Percentiles rank a stretch among this genome's conserved stretches.
These are phyloP conservation scores for Trochalopteron elliotii DNA, from an alignment of 2,113 vertebrate species.

Conservation along the genomic window DNA sequence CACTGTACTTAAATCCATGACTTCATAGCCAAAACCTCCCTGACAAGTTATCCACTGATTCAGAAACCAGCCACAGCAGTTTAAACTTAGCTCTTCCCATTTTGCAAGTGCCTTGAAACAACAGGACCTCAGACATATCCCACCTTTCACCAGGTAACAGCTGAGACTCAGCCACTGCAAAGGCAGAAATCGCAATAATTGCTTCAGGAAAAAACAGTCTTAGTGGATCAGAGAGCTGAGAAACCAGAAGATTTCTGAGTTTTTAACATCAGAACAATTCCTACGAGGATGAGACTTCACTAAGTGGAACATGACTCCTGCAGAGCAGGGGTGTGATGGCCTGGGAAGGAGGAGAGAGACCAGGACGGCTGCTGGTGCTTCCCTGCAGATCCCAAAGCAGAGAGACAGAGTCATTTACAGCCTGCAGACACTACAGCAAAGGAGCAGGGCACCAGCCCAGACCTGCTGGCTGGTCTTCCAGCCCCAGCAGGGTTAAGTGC, in stretches of 20 bases:
- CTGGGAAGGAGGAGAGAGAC: not conserved
- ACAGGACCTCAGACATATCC: not conserved
- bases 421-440: not conserved
- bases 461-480: not conserved
- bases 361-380: not conserved
- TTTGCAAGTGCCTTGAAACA: not conserved
- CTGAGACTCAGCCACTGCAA: not conserved
- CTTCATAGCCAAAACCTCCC: not conserved
- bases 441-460: not conserved
- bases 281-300: not conserved
- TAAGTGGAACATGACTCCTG: not conserved
- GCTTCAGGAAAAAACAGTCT: not conserved
- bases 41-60: not conserved
- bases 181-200: accelerated
- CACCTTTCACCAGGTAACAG: not conserved
- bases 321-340: not conserved
- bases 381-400: accelerated
- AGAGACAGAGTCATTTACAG: not conserved
- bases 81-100: not conserved
- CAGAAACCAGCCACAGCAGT: not conserved
- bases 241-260: not conserved
- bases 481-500: not conserved
- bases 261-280: not conserved
- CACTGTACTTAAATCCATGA: not conserved
- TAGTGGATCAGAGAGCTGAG: not conserved